Percentiles rank a stretch among this genome's conserved stretches.
Evolutionary conservation across 1,140 invertebrate genomes (phyloP).

Genomic region (Aphelinus certus): DNA sequence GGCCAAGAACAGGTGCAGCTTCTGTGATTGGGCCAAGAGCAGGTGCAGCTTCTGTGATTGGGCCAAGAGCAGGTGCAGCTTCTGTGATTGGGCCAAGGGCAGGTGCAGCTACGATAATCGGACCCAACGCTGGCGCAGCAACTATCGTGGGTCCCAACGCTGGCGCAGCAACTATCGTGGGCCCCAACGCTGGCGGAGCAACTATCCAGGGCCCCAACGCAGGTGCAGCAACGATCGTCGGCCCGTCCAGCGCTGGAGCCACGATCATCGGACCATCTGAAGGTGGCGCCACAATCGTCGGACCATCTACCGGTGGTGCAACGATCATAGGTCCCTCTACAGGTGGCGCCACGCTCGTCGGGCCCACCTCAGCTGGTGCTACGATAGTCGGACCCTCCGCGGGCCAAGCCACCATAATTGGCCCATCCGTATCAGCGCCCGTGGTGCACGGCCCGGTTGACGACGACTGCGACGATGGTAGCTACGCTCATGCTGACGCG

Average conservation of each 20-base stretch:
- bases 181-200: constrained; percentile 31
- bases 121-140: not conserved
- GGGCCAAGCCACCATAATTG: constrained; percentile 14
- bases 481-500: constrained; percentile 40
- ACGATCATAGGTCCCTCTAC: constrained; percentile 40
- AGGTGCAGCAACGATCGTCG: constrained; percentile 42
- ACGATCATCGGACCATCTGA: constrained; percentile 38
- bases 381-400: constrained; percentile 43
- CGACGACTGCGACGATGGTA: not conserved
- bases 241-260: constrained; percentile 31
- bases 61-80: constrained; percentile 33
- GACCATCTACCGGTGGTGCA: constrained; percentile 34
- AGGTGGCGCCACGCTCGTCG: constrained; percentile 35
- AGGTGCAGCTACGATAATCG: not conserved
- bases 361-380: constrained; percentile 10
- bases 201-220: constrained; percentile 43
- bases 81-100: constrained; percentile 37
- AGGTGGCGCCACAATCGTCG: constrained; percentile 42
- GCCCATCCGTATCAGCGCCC: constrained; percentile 13
- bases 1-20: not conserved
- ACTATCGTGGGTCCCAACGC: constrained; percentile 6
- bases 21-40: not conserved
- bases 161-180: not conserved
- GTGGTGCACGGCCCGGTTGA: not conserved
- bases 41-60: not conserved